Base-by-base conservation (phyloP, 1,140 invertebrate species). In the Drosophila parabipectinata region DNA sequence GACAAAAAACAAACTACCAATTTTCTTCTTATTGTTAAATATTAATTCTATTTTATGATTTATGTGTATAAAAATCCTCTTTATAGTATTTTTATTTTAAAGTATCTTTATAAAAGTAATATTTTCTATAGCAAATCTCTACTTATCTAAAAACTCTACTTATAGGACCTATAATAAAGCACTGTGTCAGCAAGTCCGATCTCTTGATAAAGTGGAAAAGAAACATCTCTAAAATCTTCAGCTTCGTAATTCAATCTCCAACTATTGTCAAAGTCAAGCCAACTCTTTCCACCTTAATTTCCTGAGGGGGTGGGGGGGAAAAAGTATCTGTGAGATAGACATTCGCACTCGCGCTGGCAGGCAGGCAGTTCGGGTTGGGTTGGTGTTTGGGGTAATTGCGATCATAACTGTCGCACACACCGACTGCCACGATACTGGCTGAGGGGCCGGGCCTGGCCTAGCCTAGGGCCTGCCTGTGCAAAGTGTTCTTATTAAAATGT, bases 401-500 rank as follows among this genome's bases (percentile, higher is more conserved):
- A 76, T 76, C 72, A 76, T 76, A 76, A 76, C 73, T 76, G 73
- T 76, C 73, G 45, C 73, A 76, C 69, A 44, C 34, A 50, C 51
- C 21, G 21, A 21, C 2, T 21, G 21, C 18, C 52, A 55, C 26
- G 56, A 48, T 10, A 44, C 28, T 3, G n/a, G 18, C 18, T 18
- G 18, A 18, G 18, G 18, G 18, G 18, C 18, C 18, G 18, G 18
- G 18, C 18, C 18, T 1, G 18, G 18, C 18, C 18, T 18, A 18
- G 18, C 21, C 24, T 9, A 3, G 10, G 34, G 3, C 2, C 9
- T 10, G n/a, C 44, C 44, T 61, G 51, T 24, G 41, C 60, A 48
- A 50, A 75, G 71, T 66, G 74, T 76, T 77, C 73, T 77, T 77
- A 76, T 68, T 77, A 77, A 77, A 77, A 76, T 76, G 73, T 77